phyloP scores from a whole-genome alignment of 2,113 vertebrate genomes.

The Recurvirostra avosetta region DNA sequence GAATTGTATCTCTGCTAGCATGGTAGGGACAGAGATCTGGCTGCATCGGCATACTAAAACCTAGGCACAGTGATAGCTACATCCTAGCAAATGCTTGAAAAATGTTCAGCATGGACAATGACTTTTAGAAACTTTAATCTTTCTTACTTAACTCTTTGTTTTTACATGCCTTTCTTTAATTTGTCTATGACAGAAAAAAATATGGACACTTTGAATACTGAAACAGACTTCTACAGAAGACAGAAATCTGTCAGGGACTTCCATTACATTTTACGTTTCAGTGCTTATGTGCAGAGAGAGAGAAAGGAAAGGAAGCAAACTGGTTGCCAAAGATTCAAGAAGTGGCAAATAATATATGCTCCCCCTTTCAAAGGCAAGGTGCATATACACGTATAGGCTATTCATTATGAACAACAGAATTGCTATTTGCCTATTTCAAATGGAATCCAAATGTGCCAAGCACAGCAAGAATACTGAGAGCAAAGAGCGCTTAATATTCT shows the following conservation, averaged over 20 bases:
- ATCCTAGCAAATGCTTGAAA: slow-evolving; percentile 16
- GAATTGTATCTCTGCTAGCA: neutral
- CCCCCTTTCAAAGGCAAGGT: slow-evolving; percentile 67
- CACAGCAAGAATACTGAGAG: slow-evolving; percentile 70
- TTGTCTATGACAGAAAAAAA: slow-evolving; percentile 29
- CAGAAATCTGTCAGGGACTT: slow-evolving; percentile 33
- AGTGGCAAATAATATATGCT: slow-evolving; percentile 54
- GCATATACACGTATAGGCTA: slow-evolving; percentile 59
- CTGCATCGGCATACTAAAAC: neutral
- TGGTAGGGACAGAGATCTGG: neutral
- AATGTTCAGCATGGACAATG: slow-evolving; percentile 3
- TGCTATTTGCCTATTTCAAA: slow-evolving; percentile 76
- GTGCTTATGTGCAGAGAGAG: slow-evolving; percentile 37
- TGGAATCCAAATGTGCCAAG: slow-evolving; percentile 69
- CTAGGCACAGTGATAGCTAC: neutral
- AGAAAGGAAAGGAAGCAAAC: slow-evolving; percentile 50
- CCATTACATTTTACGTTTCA: slow-evolving; percentile 63
- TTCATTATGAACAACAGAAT: slow-evolving; percentile 74
- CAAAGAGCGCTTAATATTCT: slow-evolving; percentile 74
- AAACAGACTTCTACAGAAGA: neutral
- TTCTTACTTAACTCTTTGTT: slow-evolving; percentile 42
- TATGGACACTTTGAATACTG: neutral
- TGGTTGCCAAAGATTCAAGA: slow-evolving; percentile 61
- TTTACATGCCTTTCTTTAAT: slow-evolving; percentile 54
- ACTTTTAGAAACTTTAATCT: slow-evolving; percentile 30